A percentile compares a stretch with the other conserved stretches of the same genome.
phyloP scores from a whole-genome alignment of 2,888 invertebrate species.

The Athalia cordata region DNA sequence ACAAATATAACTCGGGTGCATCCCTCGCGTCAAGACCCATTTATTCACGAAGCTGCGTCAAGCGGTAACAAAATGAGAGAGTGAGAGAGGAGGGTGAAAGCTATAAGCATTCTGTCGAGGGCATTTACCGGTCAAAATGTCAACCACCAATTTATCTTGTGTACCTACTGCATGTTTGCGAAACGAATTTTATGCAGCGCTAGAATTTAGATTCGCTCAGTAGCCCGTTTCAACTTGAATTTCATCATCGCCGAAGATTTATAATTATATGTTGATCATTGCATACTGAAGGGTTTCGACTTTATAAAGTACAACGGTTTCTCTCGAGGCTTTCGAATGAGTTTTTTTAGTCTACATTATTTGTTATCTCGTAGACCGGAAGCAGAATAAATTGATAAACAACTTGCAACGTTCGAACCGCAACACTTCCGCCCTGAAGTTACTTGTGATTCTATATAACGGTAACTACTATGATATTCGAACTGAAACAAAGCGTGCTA shows the following conservation, averaged over 20 bases:
- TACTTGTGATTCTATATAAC: not conserved
- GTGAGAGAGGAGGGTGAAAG: not conserved
- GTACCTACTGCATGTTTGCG: not conserved
- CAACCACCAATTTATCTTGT: not conserved
- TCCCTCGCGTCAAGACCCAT: too few species aligned
- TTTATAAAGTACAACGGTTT: not conserved
- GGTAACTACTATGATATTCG: not conserved
- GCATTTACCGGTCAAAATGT: slow-evolving; percentile 36
- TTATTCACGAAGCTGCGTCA: not conserved
- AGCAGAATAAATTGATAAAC: slow-evolving; percentile 10
- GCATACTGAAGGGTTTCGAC: not conserved
- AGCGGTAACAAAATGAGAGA: not conserved
- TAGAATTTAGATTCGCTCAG: not conserved
- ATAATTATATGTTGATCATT: not conserved
- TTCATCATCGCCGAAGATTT: too few species aligned
- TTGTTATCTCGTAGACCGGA: slow-evolving; percentile 38
- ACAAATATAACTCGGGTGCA: too few species aligned
- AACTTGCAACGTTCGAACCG: not conserved
- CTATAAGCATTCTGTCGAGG: slow-evolving; percentile 32
- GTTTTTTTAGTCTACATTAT: not conserved
- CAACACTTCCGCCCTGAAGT: not conserved
- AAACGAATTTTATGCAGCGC: slow-evolving; percentile 13
- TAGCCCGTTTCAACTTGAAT: not conserved
- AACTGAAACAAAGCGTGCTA: not conserved
- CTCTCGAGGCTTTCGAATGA: not conserved